A percentile compares a stretch with the other conserved stretches of the same genome.
Evolutionary conservation across 2,113 vertebrate species (phyloP).

Genomic region (Gobius niger): DNA sequence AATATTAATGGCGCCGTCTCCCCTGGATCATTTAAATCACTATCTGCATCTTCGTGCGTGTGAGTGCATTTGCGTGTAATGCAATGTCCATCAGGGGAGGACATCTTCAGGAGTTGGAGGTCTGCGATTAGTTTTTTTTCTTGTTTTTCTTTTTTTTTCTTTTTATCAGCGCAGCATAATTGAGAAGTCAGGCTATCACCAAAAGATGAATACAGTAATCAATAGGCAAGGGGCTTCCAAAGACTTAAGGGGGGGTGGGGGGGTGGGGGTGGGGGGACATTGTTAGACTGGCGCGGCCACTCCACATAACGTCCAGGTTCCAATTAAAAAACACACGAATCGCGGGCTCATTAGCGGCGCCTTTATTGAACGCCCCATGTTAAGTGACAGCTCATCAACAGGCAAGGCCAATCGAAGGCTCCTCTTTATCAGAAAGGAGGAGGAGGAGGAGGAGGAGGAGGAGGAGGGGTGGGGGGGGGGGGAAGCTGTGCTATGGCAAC

Average conservation of each 20-base stretch:
- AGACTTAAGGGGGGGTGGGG: slow-evolving; percentile 24
- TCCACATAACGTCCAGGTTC: slow-evolving; percentile 42
- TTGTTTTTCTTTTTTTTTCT: too few relatives aligned
- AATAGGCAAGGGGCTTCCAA: slow-evolving; percentile 11
- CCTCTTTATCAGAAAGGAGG: slow-evolving; percentile 30
- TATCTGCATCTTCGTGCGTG: slow-evolving; percentile 59
- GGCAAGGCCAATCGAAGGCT: slow-evolving; percentile 63
- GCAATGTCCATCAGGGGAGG: slow-evolving; percentile 47
- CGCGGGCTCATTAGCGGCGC: slow-evolving; percentile 38
- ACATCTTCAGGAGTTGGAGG: slow-evolving; percentile 55
- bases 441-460: background rate
- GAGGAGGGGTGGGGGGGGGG: slow-evolving; percentile 1
- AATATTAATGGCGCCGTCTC: slow-evolving; percentile 77
- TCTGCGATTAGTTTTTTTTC: slow-evolving; percentile 38
- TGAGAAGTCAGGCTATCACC: slow-evolving; percentile 20
- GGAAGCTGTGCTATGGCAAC: slow-evolving; percentile 54
- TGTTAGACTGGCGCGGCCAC: slow-evolving; percentile 27
- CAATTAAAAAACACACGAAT: slow-evolving; percentile 52
- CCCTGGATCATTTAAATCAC: slow-evolving; percentile 71
- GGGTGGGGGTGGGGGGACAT: background rate
- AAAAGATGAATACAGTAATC: slow-evolving; percentile 38
- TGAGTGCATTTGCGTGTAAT: slow-evolving; percentile 28
- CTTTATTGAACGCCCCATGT: slow-evolving; percentile 30
- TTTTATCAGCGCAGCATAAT: slow-evolving; percentile 39
- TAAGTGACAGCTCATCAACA: slow-evolving; percentile 68